Base-by-base conservation (phyloP, 2,113 vertebrate species). In the Paracanthobrama guichenoti region DNA sequence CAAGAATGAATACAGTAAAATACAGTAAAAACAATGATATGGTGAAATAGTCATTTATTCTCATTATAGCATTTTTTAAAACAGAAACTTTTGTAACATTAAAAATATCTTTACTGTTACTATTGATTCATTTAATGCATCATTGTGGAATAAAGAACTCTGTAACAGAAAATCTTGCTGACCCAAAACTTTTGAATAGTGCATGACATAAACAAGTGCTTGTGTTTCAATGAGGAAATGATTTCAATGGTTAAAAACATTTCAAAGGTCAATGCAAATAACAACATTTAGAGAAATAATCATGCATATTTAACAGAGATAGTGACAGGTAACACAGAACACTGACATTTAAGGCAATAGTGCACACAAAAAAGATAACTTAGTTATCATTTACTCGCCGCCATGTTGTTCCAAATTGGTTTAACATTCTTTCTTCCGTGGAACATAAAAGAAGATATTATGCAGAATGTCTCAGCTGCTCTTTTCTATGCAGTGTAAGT, bases 231-330 rank as follows among this genome's bases (percentile, higher is more conserved):
- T 48, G n/a, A 66, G 1, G 9, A 79, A 79, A 78, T 24, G 1
- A 42, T 22, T 16, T 24, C 22, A 60, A 9, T 60, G 11, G 53
- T 60, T 24, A 35, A 42, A 78, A 73, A 59, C 81, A 75, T 69
- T 28, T 74, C 44, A 74, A 74, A 55, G 20, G 28, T 22, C 69
- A 74, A 66, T 24, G 73, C 26, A 55, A 67, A 26, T 62, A 28
- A 59, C n/a, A 50, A 57, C 81, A 83, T 24, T 67, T 78, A 77
- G 42, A 7, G 26, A 24, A 71, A 42, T 24, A 72, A 55, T 50
- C 73, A 86, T 46, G n/a, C 55, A 71, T 9, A 78, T 31, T 42
- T 71, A 46, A 46, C 31, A 62, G 16, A 44, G 26, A 26, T 53
- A 69, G 48, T 20, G 35, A 78, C 7, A 55, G 53, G 53, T 55